Evolutionary conservation across 1,140 invertebrate species (phyloP).

Genomic region (Bradynema listronoti): DNA sequence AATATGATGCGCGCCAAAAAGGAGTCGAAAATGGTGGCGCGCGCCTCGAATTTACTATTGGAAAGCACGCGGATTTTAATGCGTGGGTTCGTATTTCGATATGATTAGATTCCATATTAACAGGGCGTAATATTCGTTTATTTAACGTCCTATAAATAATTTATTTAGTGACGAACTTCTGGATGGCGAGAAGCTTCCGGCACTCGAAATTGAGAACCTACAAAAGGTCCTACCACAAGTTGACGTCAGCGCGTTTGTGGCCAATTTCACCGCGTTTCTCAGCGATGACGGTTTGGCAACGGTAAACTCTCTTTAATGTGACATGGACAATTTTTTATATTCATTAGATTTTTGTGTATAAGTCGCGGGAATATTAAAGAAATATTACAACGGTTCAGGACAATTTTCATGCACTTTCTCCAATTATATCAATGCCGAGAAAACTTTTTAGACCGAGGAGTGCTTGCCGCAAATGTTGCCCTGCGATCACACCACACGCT

Average conservation of each 20-base stretch:
- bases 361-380: conserved; percentile 13
- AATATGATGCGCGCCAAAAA: conserved; percentile 41
- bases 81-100: conserved; percentile 25
- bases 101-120: too few species aligned
- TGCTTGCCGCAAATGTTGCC: conserved; percentile 58
- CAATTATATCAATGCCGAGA: too few species aligned
- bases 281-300: conserved; percentile 39
- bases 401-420: background rate
- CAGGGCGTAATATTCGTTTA: too few species aligned
- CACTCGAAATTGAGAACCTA: conserved; percentile 21
- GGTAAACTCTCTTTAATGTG: too few species aligned
- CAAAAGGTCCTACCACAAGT: conserved; percentile 32
- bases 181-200: conserved; percentile 35
- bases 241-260: conserved; percentile 25
- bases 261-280: conserved; percentile 46
- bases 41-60: conserved; percentile 39
- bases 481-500: conserved; percentile 74
- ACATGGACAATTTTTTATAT: too few species aligned
- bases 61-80: conserved; percentile 43
- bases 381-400: background rate
- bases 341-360: too few species aligned
- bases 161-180: conserved; percentile 14
- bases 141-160: too few species aligned
- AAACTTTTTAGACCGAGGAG: background rate
- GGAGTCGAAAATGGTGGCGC: conserved; percentile 33